Evolutionary conservation across 2,113 vertebrate genomes (phyloP).

Genomic region (Strix aluco): DNA sequence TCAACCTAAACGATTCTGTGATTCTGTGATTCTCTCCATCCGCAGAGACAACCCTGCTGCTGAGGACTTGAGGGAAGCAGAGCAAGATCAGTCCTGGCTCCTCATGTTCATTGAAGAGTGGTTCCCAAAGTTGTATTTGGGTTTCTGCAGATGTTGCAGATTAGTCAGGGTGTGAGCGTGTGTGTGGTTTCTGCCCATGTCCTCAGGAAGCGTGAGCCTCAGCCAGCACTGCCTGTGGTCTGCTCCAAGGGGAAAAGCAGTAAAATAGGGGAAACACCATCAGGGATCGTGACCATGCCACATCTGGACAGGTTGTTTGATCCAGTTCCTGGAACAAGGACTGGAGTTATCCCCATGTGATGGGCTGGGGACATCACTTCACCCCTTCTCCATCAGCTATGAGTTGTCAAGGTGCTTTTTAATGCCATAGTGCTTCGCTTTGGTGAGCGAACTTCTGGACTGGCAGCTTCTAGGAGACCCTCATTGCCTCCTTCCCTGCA

Average conservation of each 20-base stretch:
- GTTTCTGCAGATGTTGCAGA: not conserved
- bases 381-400: not conserved
- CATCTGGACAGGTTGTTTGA: not conserved
- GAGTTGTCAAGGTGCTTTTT: not conserved
- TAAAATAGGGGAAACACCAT: not conserved
- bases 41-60: not conserved
- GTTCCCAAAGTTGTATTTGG: not conserved
- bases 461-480: not conserved
- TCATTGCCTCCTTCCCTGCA: not conserved
- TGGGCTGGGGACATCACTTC: not conserved
- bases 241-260: not conserved
- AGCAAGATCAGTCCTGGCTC: not conserved
- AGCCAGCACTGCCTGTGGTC: not conserved
- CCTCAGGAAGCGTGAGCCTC: not conserved
- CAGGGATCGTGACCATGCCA: fast-evolving
- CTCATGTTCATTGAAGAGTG: not conserved
- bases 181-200: not conserved
- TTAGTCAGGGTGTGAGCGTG: not conserved
- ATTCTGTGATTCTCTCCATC: not conserved
- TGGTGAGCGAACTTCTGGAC: not conserved
- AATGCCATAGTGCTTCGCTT: not conserved
- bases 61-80: not conserved
- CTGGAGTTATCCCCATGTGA: not conserved
- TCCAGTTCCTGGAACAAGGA: not conserved
- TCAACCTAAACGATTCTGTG: no score